phyloP scores from a whole-genome alignment of 2,797 vertebrate species.

The Orestias chungarensis region DNA sequence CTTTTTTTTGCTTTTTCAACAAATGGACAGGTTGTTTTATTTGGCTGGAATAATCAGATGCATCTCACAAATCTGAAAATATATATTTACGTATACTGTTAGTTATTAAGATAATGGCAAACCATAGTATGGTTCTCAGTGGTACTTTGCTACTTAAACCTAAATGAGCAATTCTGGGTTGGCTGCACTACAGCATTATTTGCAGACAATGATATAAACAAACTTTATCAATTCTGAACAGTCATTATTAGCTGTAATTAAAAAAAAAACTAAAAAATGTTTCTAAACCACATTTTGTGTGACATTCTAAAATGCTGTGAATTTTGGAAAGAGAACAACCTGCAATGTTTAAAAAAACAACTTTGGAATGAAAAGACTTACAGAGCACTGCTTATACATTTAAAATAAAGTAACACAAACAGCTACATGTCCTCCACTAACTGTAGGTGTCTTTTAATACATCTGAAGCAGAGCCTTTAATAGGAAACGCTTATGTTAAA shows the following conservation, averaged over 20 bases:
- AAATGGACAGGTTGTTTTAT: conserved; percentile 3
- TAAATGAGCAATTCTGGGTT: conserved; percentile 44
- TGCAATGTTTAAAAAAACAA: conserved; percentile 46
- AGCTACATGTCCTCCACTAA: background rate
- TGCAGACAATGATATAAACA: conserved; percentile 23
- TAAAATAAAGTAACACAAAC: too few species aligned
- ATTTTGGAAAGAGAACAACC: conserved; percentile 47
- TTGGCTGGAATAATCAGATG: conserved; percentile 43
- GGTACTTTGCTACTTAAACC: conserved; percentile 24
- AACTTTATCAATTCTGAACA: conserved; percentile 12
- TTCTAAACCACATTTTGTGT: conserved; percentile 12
- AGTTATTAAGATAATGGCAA: conserved; percentile 50
- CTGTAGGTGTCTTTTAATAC: background rate
- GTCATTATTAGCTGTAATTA: too few species aligned
- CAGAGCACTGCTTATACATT: background rate
- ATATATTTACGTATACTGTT: conserved; percentile 38
- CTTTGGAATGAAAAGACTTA: conserved; percentile 63
- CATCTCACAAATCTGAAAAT: conserved; percentile 50
- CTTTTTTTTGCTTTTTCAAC: background rate
- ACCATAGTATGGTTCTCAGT: conserved; percentile 42
- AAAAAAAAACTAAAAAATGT: conserved; percentile 37
- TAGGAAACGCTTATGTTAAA: too few species aligned
- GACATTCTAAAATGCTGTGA: background rate
- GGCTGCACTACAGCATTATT: conserved; percentile 30
- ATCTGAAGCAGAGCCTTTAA: too few species aligned